Conservation (phyloP, 2,888 invertebrate genomes). For the Malachius bipustulatus region DNA sequence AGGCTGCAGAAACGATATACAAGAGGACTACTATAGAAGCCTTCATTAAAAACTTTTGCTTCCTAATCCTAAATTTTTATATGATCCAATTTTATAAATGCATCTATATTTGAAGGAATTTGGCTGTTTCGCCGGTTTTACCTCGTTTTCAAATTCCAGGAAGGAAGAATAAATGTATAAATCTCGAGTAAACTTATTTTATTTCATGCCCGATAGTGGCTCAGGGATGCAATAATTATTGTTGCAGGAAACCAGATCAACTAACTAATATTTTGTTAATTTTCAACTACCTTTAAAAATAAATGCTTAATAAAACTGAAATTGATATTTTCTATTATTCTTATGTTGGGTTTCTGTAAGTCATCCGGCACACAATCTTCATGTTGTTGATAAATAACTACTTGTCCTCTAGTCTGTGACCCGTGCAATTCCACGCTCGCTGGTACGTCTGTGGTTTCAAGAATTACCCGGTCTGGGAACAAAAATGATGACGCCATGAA, state of each 20-base stretch:
- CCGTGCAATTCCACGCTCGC: constrained; percentile 49
- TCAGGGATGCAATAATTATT: too few species aligned
- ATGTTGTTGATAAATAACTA: background rate
- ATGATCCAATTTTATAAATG: too few species aligned
- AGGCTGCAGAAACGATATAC: too few species aligned
- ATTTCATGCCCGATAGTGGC: too few species aligned
- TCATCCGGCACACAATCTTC: background rate
- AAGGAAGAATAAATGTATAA: too few species aligned
- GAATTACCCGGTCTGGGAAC: constrained; percentile 31
- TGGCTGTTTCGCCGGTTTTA: too few species aligned
- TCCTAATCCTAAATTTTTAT: too few species aligned
- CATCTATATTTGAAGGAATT: too few species aligned
- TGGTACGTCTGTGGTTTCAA: constrained; percentile 27
- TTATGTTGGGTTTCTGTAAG: background rate
- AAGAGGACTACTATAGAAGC: too few species aligned
- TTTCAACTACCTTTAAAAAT: background rate
- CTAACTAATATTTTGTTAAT: background rate
- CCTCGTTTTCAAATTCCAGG: too few species aligned
- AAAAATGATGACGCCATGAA: constrained; percentile 39
- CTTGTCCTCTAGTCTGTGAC: constrained; percentile 1
- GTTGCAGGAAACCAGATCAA: background rate
- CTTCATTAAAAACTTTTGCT: too few species aligned
- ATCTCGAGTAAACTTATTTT: too few species aligned
- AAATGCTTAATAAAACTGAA: background rate
- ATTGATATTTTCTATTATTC: background rate